Percentiles rank a stretch among this genome's conserved stretches.
Conservation (phyloP, 2,113 vertebrate species). For the Atherinomorus stipes region DNA sequence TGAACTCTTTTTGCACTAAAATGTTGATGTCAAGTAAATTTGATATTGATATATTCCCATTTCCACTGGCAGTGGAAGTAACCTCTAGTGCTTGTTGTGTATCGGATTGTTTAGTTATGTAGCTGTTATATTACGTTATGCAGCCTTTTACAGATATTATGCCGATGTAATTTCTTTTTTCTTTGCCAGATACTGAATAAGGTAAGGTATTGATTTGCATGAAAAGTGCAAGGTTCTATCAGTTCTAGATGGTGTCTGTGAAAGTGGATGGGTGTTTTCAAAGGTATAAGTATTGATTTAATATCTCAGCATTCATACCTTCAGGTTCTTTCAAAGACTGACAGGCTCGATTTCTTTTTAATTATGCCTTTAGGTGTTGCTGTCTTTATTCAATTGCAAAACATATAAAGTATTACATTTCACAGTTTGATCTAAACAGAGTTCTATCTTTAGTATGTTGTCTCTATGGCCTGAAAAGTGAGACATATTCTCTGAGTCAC, state of each 20-base stretch:
- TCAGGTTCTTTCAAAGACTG: slow-evolving; percentile 60
- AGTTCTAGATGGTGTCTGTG: slow-evolving; percentile 53
- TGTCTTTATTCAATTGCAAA: slow-evolving; percentile 70
- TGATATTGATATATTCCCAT: neutral
- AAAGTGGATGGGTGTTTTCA: slow-evolving; percentile 70
- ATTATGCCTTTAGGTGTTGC: slow-evolving; percentile 72
- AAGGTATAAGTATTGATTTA: slow-evolving; percentile 71
- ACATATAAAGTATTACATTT: slow-evolving; percentile 57
- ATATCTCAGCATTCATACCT: slow-evolving; percentile 71
- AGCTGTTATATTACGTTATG: slow-evolving; percentile 15
- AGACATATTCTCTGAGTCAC: neutral
- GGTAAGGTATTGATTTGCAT: slow-evolving; percentile 69
- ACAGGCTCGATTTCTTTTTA: slow-evolving; percentile 73
- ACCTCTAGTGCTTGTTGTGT: slow-evolving; percentile 2
- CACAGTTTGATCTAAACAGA: slow-evolving; percentile 41
- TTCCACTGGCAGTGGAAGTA: neutral
- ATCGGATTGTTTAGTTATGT: slow-evolving; percentile 19
- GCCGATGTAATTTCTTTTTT: slow-evolving; percentile 16
- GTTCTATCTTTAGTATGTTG: slow-evolving; percentile 19
- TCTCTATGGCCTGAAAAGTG: neutral
- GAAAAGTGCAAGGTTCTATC: slow-evolving; percentile 62
- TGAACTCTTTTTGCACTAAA: slow-evolving; percentile 4
- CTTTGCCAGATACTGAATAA: slow-evolving; percentile 22
- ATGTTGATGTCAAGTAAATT: neutral
- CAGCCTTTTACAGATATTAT: slow-evolving; percentile 23